A percentile compares a stretch with the other conserved stretches of the same genome.
These are phyloP conservation scores for Brevimyrus niger DNA, from an alignment of 2,113 vertebrate genomes.

Conservation along the genomic window DNA sequence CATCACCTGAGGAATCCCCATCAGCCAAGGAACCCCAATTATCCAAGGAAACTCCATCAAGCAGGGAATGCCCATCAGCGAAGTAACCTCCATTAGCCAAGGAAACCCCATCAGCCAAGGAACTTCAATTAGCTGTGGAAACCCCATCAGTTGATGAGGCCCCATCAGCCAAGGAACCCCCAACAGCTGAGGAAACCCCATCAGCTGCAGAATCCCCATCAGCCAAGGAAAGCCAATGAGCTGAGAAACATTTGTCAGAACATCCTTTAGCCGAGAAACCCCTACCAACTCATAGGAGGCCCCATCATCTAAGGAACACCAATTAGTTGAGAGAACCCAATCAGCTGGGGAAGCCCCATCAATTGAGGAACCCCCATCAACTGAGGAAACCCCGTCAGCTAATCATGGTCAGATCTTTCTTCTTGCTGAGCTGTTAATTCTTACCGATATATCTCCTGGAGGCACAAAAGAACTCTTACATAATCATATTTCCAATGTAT, in stretches of 20 bases:
- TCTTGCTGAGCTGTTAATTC: not conserved
- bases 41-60: not conserved
- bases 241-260: not conserved
- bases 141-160: not conserved
- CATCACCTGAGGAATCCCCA: not conserved
- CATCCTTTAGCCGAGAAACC: not conserved
- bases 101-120: not conserved
- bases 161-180: not conserved
- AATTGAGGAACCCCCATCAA: not conserved
- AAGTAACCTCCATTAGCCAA: not conserved
- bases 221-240: not conserved
- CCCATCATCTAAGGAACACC: too few relatives aligned
- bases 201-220: not conserved
- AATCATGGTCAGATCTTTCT: not conserved
- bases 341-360: too few relatives aligned
- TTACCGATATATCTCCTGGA: not conserved
- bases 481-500: not conserved
- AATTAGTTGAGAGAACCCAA: too few relatives aligned
- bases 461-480: not conserved
- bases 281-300: not conserved
- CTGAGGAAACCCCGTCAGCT: not conserved
- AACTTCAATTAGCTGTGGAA: not conserved
- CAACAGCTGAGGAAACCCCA: not conserved
- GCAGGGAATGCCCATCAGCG: not conserved
- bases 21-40: not conserved